A percentile compares a stretch with the other conserved stretches of the same genome.
These are phyloP conservation scores for Temnothorax ravouxi DNA, from an alignment of 2,888 invertebrate genomes.

Conservation along the genomic window DNA sequence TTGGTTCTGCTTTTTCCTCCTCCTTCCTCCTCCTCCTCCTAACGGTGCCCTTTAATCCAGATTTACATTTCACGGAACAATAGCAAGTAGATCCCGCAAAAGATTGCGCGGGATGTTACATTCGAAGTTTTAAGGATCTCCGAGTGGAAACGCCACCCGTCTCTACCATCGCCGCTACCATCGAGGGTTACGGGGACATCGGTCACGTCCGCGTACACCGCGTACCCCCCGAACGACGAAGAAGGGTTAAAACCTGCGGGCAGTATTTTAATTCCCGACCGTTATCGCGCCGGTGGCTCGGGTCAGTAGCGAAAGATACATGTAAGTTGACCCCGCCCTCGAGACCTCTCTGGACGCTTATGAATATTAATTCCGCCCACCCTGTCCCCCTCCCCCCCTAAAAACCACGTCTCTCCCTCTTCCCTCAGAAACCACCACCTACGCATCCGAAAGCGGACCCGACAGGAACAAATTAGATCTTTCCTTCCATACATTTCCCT, in stretches of 20 bases:
- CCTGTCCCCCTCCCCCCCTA: slow-evolving; percentile 59
- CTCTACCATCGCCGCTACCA: slow-evolving; percentile 43
- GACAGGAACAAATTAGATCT: slow-evolving; percentile 87
- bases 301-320: slow-evolving; percentile 86
- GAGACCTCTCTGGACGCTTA: slow-evolving; percentile 86
- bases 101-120: slow-evolving; percentile 56
- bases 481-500: slow-evolving; percentile 86
- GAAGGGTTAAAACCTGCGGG: slow-evolving; percentile 84
- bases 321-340: slow-evolving; percentile 86
- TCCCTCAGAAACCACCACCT: slow-evolving; percentile 51
- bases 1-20: slow-evolving; percentile 18
- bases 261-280: slow-evolving; percentile 85
- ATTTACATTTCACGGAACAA: slow-evolving; percentile 69
- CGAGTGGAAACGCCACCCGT: slow-evolving; percentile 18
- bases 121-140: slow-evolving; percentile 63
- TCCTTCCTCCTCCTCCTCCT: not conserved
- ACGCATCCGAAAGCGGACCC: slow-evolving; percentile 80
- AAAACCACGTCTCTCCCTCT: slow-evolving; percentile 56
- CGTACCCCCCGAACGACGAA: slow-evolving; percentile 73
- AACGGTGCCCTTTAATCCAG: slow-evolving; percentile 61
- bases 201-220: slow-evolving; percentile 53
- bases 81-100: slow-evolving; percentile 55
- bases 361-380: slow-evolving; percentile 86
- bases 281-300: slow-evolving; percentile 83
- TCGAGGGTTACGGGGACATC: slow-evolving; percentile 42